Evolutionary conservation across 1,140 invertebrate genomes (phyloP).

Genomic region (Bactericera cockerelli): DNA sequence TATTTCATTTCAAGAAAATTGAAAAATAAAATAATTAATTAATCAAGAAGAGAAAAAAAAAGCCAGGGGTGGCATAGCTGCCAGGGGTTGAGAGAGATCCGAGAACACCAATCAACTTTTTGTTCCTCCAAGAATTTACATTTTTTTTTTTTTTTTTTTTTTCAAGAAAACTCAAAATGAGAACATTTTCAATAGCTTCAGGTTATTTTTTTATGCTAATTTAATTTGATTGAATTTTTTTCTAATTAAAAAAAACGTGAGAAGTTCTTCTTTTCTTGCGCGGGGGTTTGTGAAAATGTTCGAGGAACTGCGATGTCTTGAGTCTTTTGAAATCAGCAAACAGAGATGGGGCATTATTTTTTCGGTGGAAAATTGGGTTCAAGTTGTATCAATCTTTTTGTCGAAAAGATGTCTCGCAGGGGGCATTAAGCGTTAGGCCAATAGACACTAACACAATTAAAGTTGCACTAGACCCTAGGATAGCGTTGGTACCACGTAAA

Average conservation of each 20-base stretch:
- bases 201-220: conserved; percentile 9
- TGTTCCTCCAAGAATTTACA: conserved; percentile 6
- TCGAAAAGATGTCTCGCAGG: too few relatives aligned
- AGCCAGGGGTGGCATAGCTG: not conserved
- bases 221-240: conserved; percentile 7
- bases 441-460: too few relatives aligned
- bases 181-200: conserved; percentile 5
- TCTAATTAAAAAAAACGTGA: not conserved
- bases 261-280: too few relatives aligned
- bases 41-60: conserved; percentile 5
- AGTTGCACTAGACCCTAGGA: too few relatives aligned
- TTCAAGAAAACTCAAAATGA: not conserved
- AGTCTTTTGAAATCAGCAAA: too few relatives aligned
- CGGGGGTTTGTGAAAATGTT: too few relatives aligned
- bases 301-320: too few relatives aligned
- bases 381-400: too few relatives aligned
- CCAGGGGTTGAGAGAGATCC: not conserved
- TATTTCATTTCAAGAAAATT: conserved; percentile 3
- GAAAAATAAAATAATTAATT: conserved; percentile 8
- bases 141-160: not conserved
- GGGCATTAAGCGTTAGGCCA: too few relatives aligned
- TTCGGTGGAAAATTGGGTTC: too few relatives aligned
- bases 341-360: too few relatives aligned
- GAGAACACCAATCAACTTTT: conserved; percentile 3
- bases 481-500: too few relatives aligned